Percentiles rank a stretch among this genome's conserved stretches.
Conservation (phyloP, 2,113 vertebrate species). For the Channa argus region DNA sequence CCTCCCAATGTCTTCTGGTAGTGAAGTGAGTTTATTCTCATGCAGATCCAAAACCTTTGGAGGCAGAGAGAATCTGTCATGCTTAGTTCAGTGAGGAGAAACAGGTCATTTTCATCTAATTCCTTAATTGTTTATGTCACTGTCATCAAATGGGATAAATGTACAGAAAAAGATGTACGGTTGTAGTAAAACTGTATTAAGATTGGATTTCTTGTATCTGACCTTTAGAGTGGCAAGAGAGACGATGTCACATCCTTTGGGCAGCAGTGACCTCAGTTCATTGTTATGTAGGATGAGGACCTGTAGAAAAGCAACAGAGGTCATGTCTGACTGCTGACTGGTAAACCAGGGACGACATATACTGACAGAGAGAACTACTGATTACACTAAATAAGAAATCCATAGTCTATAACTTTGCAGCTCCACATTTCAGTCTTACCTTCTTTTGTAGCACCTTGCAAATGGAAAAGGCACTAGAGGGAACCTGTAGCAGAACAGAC, state of each 20-base stretch:
- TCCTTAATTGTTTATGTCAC: too few species aligned
- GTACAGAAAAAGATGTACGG: neutral
- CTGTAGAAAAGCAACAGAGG: slow-evolving; percentile 64
- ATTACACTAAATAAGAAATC: neutral
- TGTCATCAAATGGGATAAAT: neutral
- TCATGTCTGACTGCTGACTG: slow-evolving; percentile 1
- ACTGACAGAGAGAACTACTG: neutral
- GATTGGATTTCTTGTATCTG: neutral
- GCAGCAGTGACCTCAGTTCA: slow-evolving; percentile 86
- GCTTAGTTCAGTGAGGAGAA: neutral
- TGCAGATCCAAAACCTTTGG: slow-evolving; percentile 94
- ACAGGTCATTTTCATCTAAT: neutral
- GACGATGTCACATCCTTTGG: slow-evolving; percentile 88
- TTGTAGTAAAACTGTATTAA: too few species aligned
- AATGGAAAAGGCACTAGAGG: slow-evolving; percentile 89
- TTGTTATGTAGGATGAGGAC: slow-evolving; percentile 93
- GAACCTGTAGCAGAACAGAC: slow-evolving; percentile 83
- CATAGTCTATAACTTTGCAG: neutral
- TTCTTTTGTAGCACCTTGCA: slow-evolving; percentile 97
- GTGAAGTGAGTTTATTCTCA: slow-evolving; percentile 88
- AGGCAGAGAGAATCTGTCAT: slow-evolving; percentile 5
- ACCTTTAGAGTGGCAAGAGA: slow-evolving; percentile 91
- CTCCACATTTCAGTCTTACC: slow-evolving; percentile 77
- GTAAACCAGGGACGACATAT: neutral
- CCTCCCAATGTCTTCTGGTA: slow-evolving; percentile 91